Evolutionary conservation across 1,140 invertebrate genomes (phyloP).

Genomic region (Penaeus japonicus): DNA sequence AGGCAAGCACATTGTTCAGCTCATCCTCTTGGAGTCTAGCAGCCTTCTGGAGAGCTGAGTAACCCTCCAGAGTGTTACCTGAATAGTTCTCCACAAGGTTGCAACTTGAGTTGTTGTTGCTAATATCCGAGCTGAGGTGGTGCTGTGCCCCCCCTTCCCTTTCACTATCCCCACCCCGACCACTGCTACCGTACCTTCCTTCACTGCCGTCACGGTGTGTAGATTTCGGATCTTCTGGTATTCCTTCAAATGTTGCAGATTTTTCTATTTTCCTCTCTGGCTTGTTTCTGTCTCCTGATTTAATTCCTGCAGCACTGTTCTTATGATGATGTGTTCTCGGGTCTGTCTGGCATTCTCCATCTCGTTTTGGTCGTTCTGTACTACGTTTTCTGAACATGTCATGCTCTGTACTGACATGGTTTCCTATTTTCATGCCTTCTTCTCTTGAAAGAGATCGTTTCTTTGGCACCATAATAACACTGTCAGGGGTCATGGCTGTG

Average conservation of each 20-base stretch:
- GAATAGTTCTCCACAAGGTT: slow-evolving; percentile 30
- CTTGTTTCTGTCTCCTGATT: slow-evolving; percentile 57
- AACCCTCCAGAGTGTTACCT: slow-evolving; percentile 57
- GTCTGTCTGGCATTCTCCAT: slow-evolving; percentile 52
- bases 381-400: slow-evolving; percentile 35
- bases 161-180: slow-evolving; percentile 36
- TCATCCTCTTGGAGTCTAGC: slow-evolving; percentile 54
- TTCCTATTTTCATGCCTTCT: slow-evolving; percentile 38
- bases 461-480: slow-evolving; percentile 51
- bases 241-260: slow-evolving; percentile 60
- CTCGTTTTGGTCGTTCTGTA: slow-evolving; percentile 45
- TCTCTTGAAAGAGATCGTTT: slow-evolving; percentile 58
- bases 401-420: slow-evolving; percentile 20
- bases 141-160: slow-evolving; percentile 48
- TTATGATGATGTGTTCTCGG: slow-evolving; percentile 50
- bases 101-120: slow-evolving; percentile 44
- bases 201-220: slow-evolving; percentile 7
- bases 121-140: slow-evolving; percentile 30
- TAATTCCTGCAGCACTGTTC: not conserved
- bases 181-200: slow-evolving; percentile 46
- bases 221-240: slow-evolving; percentile 45
- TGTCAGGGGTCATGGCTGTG: slow-evolving; percentile 51
- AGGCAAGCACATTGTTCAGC: slow-evolving; percentile 40
- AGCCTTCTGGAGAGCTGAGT: slow-evolving; percentile 57
- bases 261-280: slow-evolving; percentile 61